Conservation (phyloP, 2,797 vertebrate species). For the Lerista edwardsae region DNA sequence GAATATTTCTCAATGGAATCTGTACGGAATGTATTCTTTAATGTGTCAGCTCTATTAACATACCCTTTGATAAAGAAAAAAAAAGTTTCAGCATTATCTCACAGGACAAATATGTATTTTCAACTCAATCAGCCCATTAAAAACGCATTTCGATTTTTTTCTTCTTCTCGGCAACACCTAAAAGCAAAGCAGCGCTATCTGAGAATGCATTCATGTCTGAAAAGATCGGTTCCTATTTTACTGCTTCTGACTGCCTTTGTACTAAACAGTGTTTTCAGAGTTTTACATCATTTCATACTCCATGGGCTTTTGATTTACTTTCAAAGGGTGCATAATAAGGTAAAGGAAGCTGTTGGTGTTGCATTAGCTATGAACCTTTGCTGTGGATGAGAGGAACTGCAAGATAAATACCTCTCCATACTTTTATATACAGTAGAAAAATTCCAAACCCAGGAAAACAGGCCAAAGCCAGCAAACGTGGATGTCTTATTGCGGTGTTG, state of each 20-base stretch:
- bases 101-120: slow-evolving; percentile 47
- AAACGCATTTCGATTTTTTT: slow-evolving; percentile 45
- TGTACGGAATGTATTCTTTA: slow-evolving; percentile 54
- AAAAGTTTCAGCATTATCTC: slow-evolving; percentile 47
- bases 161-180: slow-evolving; percentile 7
- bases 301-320: slow-evolving; percentile 55
- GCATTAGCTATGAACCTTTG: neutral
- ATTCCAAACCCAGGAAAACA: neutral
- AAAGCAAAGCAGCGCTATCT: slow-evolving; percentile 54
- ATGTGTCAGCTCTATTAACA: slow-evolving; percentile 57
- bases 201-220: slow-evolving; percentile 54
- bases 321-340: slow-evolving; percentile 54
- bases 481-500: neutral
- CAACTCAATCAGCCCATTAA: slow-evolving; percentile 43
- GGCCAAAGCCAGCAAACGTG: neutral
- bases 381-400: slow-evolving; percentile 29
- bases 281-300: slow-evolving; percentile 57
- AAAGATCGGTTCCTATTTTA: slow-evolving; percentile 60
- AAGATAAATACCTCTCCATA: neutral
- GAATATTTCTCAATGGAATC: slow-evolving; percentile 43
- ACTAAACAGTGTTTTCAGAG: slow-evolving; percentile 55
- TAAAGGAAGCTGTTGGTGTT: slow-evolving; percentile 33
- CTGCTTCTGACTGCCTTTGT: slow-evolving; percentile 51
- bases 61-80: slow-evolving; percentile 49
- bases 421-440: neutral